phyloP scores from a whole-genome alignment of 2,888 invertebrate species.

The Tinea trinotella region DNA sequence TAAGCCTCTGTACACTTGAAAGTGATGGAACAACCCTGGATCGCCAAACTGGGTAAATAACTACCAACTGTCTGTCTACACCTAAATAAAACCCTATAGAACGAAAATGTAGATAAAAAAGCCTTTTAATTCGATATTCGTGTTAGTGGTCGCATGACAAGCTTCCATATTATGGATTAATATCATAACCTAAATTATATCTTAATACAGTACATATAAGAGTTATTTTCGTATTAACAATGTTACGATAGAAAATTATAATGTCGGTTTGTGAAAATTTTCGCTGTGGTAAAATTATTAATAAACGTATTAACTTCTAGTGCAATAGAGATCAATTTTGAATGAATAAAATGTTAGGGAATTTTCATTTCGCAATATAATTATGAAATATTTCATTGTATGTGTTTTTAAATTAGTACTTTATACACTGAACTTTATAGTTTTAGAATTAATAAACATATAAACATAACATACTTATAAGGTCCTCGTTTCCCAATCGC shows the following conservation, averaged over 20 bases:
- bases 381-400: too few species aligned
- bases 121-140: background rate
- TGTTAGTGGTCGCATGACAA: background rate
- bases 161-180: background rate
- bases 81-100: background rate
- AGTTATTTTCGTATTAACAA: background rate
- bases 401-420: too few species aligned
- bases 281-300: too few species aligned
- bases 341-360: too few species aligned
- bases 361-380: too few species aligned
- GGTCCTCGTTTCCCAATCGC: too few species aligned
- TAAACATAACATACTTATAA: too few species aligned
- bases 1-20: background rate
- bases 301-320: too few species aligned
- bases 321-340: too few species aligned
- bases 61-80: background rate
- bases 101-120: background rate
- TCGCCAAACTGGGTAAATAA: background rate
- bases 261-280: background rate
- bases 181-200: background rate
- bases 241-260: background rate
- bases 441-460: too few species aligned
- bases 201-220: background rate
- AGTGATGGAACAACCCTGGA: background rate
- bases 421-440: too few species aligned